Evolutionary conservation across 2,888 invertebrate species (phyloP).

Genomic region (Epinotia nisella): DNA sequence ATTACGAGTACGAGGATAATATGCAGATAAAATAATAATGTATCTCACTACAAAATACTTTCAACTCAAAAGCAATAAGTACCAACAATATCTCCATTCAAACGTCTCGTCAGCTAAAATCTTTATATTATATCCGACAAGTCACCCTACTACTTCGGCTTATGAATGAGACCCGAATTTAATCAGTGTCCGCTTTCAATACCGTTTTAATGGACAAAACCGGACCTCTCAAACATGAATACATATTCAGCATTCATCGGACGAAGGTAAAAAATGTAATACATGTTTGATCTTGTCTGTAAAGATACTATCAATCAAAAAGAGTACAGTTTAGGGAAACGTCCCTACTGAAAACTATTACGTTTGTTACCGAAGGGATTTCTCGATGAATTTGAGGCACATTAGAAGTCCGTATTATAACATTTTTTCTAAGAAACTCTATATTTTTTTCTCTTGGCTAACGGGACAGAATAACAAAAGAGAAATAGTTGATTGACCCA

Average conservation of each 20-base stretch:
- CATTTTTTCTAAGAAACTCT: no score
- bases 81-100: constrained; percentile 4
- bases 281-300: background rate
- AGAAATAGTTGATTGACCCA: no score
- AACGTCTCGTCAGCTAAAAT: constrained; percentile 6
- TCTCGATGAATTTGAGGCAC: no score
- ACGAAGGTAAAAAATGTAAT: background rate
- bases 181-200: constrained; percentile 51
- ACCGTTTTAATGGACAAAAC: constrained; percentile 49
- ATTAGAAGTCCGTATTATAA: no score
- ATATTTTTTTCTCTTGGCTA: no score
- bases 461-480: no score
- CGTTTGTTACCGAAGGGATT: no score
- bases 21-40: background rate
- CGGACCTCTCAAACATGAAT: constrained; percentile 23
- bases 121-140: constrained; percentile 25
- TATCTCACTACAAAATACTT: background rate
- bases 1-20: background rate
- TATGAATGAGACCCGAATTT: constrained; percentile 44
- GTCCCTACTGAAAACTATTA: background rate
- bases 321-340: background rate
- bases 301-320: background rate
- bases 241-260: background rate
- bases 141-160: constrained; percentile 26
- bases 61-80: background rate